A percentile compares a stretch with the other conserved stretches of the same genome.
Conservation (phyloP, 2,797 vertebrate species). For the Alcedo quadribrachys region DNA sequence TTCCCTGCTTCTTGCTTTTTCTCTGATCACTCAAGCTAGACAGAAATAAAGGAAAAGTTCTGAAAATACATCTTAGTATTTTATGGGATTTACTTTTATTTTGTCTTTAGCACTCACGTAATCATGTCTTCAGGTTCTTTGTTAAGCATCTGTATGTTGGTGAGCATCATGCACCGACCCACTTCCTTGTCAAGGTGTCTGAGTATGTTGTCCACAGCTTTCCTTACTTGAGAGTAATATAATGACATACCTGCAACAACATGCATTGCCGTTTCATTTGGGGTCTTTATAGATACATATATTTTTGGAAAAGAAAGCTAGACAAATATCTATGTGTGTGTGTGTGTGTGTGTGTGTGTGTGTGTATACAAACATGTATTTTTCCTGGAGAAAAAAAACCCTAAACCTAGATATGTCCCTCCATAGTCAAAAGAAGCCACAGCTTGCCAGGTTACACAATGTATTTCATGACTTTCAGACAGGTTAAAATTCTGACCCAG, state of each 20-base stretch:
- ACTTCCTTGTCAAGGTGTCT: constrained; percentile 98
- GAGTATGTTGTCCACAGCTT: constrained; percentile 95
- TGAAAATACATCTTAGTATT: background rate
- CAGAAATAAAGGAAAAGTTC: background rate
- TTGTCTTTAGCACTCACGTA: constrained; percentile 84
- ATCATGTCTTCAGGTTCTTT: constrained; percentile 99
- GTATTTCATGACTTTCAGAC: background rate
- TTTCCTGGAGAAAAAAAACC: background rate
- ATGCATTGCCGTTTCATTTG: background rate
- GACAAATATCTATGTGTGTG: too few species aligned
- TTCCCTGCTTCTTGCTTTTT: background rate
- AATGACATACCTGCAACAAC: constrained; percentile 91
- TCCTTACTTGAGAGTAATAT: constrained; percentile 98
- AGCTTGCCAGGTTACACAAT: background rate
- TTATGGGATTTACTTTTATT: background rate
- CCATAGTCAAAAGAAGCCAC: background rate
- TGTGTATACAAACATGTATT: background rate
- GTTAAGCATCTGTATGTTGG: constrained; percentile 97
- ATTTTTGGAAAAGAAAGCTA: background rate
- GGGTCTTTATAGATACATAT: background rate
- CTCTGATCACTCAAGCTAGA: background rate
- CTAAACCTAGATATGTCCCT: background rate
- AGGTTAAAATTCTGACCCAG: too few species aligned
- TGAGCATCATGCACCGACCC: constrained; percentile 98
- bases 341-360: too few species aligned